Conservation (phyloP, 2,797 vertebrate genomes). For the Chromobotia macracanthus region DNA sequence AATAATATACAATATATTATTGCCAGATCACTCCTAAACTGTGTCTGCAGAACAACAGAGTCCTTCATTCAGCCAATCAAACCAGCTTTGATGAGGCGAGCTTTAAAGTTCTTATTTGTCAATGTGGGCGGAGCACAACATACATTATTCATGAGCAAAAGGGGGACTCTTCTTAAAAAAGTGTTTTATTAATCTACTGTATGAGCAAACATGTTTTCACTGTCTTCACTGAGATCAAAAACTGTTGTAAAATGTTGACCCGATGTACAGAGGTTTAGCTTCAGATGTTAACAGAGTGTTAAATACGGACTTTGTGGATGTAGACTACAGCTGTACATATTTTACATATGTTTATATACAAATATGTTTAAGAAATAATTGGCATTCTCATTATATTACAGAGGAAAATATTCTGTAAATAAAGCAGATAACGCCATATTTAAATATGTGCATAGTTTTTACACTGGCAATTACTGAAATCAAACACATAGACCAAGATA, state of each 20-base stretch:
- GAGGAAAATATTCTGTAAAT: conserved; percentile 50
- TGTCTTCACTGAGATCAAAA: neutral
- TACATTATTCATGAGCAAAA: neutral
- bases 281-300: conserved; percentile 2
- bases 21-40: no score
- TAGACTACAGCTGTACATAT: conserved; percentile 42
- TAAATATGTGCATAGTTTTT: conserved; percentile 40
- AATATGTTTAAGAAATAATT: conserved; percentile 38
- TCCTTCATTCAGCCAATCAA: neutral
- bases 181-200: neutral
- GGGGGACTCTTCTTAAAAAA: neutral
- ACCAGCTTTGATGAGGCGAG: neutral
- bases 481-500: neutral
- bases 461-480: conserved; percentile 14
- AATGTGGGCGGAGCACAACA: neutral
- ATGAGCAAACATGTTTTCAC: neutral
- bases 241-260: conserved; percentile 1
- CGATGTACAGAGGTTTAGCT: conserved; percentile 1
- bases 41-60: no score
- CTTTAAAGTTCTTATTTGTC: neutral
- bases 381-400: conserved; percentile 33
- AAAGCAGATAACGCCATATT: conserved; percentile 41
- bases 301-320: neutral
- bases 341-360: conserved; percentile 48
- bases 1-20: conserved; percentile 20